A percentile compares a stretch with the other conserved stretches of the same genome.
These are phyloP conservation scores for Physella acuta DNA, from an alignment of 1,140 invertebrate genomes.

Conservation along the genomic window DNA sequence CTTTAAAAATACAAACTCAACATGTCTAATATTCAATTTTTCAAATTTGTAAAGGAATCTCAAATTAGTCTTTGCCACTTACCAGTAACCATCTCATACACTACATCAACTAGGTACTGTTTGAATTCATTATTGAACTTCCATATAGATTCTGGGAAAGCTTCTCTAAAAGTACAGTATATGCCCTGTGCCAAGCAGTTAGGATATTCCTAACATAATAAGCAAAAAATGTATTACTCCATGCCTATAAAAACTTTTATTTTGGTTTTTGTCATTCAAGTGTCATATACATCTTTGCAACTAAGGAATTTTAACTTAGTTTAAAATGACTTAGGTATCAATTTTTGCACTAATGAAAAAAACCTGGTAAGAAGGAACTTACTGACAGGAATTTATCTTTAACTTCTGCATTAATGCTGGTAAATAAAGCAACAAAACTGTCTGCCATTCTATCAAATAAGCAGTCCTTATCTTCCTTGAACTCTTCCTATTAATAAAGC, in stretches of 20 bases:
- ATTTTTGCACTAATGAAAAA: background rate
- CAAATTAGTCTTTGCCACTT: constrained; percentile 8
- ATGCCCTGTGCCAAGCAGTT: constrained; percentile 54
- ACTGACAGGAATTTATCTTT: constrained; percentile 58
- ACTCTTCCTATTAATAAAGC: background rate
- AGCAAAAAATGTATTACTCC: background rate
- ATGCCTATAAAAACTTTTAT: background rate
- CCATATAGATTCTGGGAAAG: constrained; percentile 52
- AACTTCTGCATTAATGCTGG: constrained; percentile 55
- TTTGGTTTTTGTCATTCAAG: background rate
- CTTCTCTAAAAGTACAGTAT: constrained; percentile 46
- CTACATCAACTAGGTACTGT: constrained; percentile 46
- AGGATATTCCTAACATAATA: constrained; percentile 55
- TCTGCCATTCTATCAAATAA: constrained; percentile 58
- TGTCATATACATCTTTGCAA: background rate
- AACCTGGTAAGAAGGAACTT: constrained; percentile 24
- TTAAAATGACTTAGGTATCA: constrained; percentile 32
- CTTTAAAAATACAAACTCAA: too few relatives aligned
- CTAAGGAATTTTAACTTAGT: background rate
- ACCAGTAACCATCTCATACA: constrained; percentile 55
- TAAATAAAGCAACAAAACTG: constrained; percentile 57
- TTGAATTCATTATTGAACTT: constrained; percentile 53
- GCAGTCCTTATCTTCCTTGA: constrained; percentile 40
- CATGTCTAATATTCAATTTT: too few relatives aligned
- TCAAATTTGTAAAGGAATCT: background rate